phyloP scores from a whole-genome alignment of 2,113 vertebrate species.

The Anoura caudifer region DNA sequence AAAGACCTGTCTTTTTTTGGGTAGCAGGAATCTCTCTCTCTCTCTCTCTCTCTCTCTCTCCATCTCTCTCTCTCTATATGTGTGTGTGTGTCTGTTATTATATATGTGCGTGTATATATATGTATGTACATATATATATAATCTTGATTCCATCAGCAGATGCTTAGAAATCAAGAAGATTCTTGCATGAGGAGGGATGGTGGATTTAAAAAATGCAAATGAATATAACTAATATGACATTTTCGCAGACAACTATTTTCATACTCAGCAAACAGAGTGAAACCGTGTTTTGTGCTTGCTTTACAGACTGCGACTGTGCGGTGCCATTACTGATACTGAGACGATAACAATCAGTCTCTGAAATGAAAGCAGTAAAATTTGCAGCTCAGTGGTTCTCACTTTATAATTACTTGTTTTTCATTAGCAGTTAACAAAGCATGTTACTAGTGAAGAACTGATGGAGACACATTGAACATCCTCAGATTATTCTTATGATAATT shows the following conservation, averaged over 20 bases:
- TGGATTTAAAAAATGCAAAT: background rate
- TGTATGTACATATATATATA: no score
- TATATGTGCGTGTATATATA: background rate
- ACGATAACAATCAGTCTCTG: background rate
- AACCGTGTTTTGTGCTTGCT: background rate
- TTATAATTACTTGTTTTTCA: conserved; percentile 63
- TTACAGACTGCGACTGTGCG: background rate
- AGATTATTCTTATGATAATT: conserved; percentile 27
- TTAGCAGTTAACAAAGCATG: conserved; percentile 63
- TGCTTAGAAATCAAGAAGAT: background rate
- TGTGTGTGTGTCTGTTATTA: background rate
- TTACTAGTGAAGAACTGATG: conserved; percentile 55
- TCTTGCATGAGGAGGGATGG: background rate
- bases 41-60: no score
- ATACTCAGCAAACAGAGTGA: background rate
- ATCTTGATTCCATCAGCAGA: rapidly evolving
- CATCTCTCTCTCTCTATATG: rapidly evolving
- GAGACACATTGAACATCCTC: background rate
- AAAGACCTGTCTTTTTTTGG: background rate
- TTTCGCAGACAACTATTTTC: background rate
- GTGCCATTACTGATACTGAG: background rate
- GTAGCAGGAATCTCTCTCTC: background rate
- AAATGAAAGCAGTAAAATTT: conserved; percentile 42
- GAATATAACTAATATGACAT: background rate
- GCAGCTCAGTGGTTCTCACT: background rate